Base-by-base conservation (phyloP, 2,888 invertebrate species). In the Galeruca laticollis region DNA sequence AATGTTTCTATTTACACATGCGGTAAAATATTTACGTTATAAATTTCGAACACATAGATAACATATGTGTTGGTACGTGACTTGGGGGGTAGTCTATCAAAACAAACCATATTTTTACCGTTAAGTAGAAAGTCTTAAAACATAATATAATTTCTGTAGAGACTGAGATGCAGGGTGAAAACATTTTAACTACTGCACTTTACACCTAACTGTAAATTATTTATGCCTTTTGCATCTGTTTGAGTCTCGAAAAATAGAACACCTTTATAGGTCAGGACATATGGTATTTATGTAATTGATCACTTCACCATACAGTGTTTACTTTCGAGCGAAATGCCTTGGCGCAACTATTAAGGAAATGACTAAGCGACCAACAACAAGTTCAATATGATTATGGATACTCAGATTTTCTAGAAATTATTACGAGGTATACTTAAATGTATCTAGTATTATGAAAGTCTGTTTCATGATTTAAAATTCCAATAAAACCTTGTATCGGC, bases 1-100 rank as follows among this genome's bases (percentile, higher is more conserved):
- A 40, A 52, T 35, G 13, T 63, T 35, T 40, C 31, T 63, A 43
- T 65, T 60, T 56, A 61, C 60, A 43, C 54, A 26, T 35, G 31
- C 56, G 20, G 43, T 54, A 43, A 70, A 49, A 56, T 70, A 70
- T 70, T 70, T 65, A 70, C 56, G 35, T 60, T 56, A 61, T 60
- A 68, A 68, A 68, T 66, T 71, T 71, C 59, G 47, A 62, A 52
- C 65, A 61, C 47, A 66, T 71, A 63, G 54, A 64, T 68, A 63
- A 68, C 71, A 69, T 64, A 65, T 69, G 71, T 64, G 57, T 57
- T 56, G 37, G 68, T 64, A 68, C 71, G 61, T 70, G 51, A 49
- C 71, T 68, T 69, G 66, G 71, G 71, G 69, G 71, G 65, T 71
- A 71, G 68, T 56, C 35, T 69, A 61, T 66, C 68, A 71, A 71